A percentile compares a stretch with the other conserved stretches of the same genome.
phyloP scores from a whole-genome alignment of 2,797 vertebrate species.

The Gastrophryne carolinensis region DNA sequence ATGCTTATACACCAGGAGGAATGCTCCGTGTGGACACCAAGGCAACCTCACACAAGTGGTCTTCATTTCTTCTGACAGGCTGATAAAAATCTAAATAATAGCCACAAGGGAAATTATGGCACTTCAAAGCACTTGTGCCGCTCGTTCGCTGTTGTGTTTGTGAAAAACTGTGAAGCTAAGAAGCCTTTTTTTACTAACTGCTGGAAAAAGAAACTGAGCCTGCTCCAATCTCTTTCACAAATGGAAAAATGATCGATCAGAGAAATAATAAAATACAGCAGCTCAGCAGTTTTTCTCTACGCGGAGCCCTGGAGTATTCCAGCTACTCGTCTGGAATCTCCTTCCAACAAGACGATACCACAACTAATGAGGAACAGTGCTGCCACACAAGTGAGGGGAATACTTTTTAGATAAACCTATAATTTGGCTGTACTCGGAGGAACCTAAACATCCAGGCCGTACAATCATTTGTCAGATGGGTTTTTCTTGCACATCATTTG shows the following conservation, averaged over 20 bases:
- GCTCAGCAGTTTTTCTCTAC: constrained; percentile 2
- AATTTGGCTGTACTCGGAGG: constrained; percentile 23
- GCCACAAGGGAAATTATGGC: constrained; percentile 42
- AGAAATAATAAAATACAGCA: constrained; percentile 53
- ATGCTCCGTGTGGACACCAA: constrained; percentile 12
- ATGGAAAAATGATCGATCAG: constrained; percentile 55
- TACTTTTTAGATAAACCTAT: constrained; percentile 39
- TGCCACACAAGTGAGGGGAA: constrained; percentile 42
- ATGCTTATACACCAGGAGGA: constrained; percentile 6
- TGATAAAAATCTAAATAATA: constrained; percentile 54
- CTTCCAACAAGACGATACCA: constrained; percentile 34
- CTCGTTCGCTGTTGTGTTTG: constrained; percentile 25
- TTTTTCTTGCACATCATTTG: constrained; percentile 57
- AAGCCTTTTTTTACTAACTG: constrained; percentile 51
- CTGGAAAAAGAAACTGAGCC: constrained; percentile 53
- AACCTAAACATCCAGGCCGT: constrained; percentile 38
- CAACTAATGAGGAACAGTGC: constrained; percentile 47
- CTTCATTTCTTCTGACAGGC: constrained; percentile 51
- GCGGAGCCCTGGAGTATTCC: neutral
- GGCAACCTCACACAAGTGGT: constrained; percentile 52
- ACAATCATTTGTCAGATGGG: constrained; percentile 53
- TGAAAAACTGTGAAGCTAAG: constrained; percentile 57
- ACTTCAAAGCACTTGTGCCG: constrained; percentile 44
- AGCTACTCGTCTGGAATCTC: constrained; percentile 41
- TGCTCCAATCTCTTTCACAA: constrained; percentile 53